Evolutionary conservation across 1,140 invertebrate genomes (phyloP), one percentile per base, ranked within the genome.

Genomic region (Drosophila neocordata): DNA sequence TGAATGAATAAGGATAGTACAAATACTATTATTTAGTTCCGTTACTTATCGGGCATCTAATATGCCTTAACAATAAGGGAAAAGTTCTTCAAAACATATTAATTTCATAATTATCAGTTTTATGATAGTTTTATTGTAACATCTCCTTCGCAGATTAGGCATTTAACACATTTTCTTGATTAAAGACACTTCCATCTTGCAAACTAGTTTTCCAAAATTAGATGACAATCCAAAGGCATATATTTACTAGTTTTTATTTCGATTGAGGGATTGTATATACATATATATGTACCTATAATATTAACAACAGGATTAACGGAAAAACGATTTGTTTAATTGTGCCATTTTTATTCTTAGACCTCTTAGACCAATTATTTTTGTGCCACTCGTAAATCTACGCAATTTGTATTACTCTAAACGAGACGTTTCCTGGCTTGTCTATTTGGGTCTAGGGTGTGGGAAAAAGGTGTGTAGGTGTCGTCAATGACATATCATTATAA

Each of bases 401-500:
- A 38, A 60, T 31, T 60, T 48, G 58, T 15, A 44, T 27, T 27
- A 20, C 8, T 20, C 3, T n/a, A 34, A 15, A 5, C 11, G 41
- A 38, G 4, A 4, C 5, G 15, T 2, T 22, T 4, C 13, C 9
- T 8, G n/a, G 6, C 18, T 15, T 18, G 8, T 15, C 2, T 11
- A n/a, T 15, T 27, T 22, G 35, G 11, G 7, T 3, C 12, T 58
- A 44, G 38, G 38, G 1, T 6, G 2, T 8, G 41, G 38, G 41
- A 44, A 18, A 13, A 31, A 31, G 27, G 27, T 31, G 5, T 31
- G 27, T 31, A 1, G 6, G 41, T 44, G 41, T 15, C 13, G 13
- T 44, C 13, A 15, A 44, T 15, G 15, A 35, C 12, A 37, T 65
- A 58, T 61, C 71, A 56, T 69, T 64, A 72, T 48, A 77, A 66